Conservation (phyloP, 2,113 vertebrate genomes). For the Pygoscelis antarcticus region DNA sequence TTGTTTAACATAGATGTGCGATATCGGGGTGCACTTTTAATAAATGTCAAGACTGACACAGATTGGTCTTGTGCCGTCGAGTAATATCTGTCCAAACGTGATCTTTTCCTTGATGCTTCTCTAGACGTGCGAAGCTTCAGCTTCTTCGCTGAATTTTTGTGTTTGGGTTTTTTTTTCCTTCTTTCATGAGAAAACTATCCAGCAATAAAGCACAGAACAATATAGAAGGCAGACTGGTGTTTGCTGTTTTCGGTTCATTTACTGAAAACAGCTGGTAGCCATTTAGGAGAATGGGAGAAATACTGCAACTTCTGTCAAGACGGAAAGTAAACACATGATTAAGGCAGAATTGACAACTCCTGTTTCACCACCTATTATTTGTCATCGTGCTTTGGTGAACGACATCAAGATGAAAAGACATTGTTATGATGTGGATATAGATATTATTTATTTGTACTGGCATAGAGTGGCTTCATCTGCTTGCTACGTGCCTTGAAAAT, state of each 20-base stretch:
- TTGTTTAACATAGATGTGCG: background rate
- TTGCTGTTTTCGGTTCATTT: background rate
- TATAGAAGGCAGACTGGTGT: background rate
- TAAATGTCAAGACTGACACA: background rate
- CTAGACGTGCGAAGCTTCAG: fast-evolving
- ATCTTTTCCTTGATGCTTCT: background rate
- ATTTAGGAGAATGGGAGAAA: background rate
- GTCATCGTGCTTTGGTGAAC: background rate
- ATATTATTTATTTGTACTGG: background rate
- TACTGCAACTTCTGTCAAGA: background rate
- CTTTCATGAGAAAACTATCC: background rate
- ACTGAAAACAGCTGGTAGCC: conserved; percentile 35
- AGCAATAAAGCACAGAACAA: background rate
- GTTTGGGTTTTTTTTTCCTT: background rate
- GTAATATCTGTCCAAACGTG: fast-evolving
- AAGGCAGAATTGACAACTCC: conserved; percentile 34
- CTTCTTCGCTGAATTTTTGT: background rate
- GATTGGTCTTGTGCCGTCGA: background rate
- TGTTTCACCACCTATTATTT: background rate
- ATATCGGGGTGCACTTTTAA: background rate
- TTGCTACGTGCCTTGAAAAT: background rate
- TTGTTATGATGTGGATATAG: background rate
- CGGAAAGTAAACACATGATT: conserved; percentile 7
- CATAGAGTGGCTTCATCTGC: background rate
- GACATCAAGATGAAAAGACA: background rate